Evolutionary conservation across 2,113 vertebrate genomes (phyloP).

Genomic region (Prolemur simus): DNA sequence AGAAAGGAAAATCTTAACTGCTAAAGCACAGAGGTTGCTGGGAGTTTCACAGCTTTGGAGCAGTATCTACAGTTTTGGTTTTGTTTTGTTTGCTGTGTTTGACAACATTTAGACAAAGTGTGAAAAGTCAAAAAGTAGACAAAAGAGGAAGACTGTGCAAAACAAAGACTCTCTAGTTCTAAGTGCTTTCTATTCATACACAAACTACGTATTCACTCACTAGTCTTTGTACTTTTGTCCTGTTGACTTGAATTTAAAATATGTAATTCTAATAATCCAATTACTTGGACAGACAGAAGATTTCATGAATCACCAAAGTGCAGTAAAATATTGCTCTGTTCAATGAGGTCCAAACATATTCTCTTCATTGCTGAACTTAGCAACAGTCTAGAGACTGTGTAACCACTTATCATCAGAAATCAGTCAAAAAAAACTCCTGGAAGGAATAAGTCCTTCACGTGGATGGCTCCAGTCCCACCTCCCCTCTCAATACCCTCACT

Average conservation of each 20-base stretch:
- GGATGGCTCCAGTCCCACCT: not conserved
- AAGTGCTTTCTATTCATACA: not conserved
- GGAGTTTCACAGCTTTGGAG: not conserved
- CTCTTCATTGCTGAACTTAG: not conserved
- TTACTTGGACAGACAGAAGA: not conserved
- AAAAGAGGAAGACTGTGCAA: not conserved
- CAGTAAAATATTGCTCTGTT: conserved; percentile 24
- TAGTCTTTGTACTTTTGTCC: not conserved
- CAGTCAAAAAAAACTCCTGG: not conserved
- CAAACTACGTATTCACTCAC: not conserved
- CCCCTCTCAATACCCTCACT: not conserved
- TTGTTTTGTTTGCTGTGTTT: not conserved
- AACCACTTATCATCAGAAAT: conserved; percentile 46
- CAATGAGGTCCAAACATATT: not conserved
- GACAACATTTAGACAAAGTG: not conserved
- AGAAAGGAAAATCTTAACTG: not conserved
- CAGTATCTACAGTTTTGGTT: not conserved
- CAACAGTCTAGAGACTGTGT: conserved; percentile 20
- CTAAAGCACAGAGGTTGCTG: not conserved
- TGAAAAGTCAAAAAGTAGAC: not conserved
- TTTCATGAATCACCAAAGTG: conserved; percentile 30
- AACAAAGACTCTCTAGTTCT: not conserved
- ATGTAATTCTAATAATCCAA: not conserved
- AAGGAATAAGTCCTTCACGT: not conserved
- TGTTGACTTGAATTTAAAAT: conserved; percentile 35